Evolutionary conservation across 2,888 invertebrate genomes (phyloP).

Genomic region (Electrophaes corylata): DNA sequence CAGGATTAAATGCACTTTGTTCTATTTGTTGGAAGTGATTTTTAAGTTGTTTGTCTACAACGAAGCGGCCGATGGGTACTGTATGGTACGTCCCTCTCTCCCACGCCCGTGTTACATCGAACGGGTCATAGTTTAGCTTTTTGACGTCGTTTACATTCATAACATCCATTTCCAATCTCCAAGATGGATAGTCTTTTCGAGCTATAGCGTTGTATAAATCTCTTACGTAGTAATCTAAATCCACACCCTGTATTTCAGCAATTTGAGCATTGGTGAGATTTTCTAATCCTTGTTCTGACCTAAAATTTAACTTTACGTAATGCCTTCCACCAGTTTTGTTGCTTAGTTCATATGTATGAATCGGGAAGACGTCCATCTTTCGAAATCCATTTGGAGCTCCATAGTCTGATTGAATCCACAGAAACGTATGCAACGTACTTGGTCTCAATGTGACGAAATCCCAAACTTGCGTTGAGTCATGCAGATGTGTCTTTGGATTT

Average conservation of each 20-base stretch:
- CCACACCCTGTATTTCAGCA: constrained; percentile 84
- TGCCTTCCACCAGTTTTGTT: constrained; percentile 88
- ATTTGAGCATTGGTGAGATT: constrained; percentile 88
- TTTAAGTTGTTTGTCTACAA: constrained; percentile 91
- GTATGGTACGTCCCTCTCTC: constrained; percentile 90
- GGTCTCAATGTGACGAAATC: constrained; percentile 93
- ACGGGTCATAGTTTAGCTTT: constrained; percentile 90
- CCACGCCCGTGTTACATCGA: constrained; percentile 95
- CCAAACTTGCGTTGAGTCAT: constrained; percentile 94
- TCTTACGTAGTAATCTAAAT: constrained; percentile 93
- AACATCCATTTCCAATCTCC: constrained; percentile 31
- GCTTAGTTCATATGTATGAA: constrained; percentile 94
- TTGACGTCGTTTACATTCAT: constrained; percentile 85
- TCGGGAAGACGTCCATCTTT: constrained; percentile 95
- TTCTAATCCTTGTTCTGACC: constrained; percentile 93
- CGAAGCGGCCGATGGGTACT: constrained; percentile 90
- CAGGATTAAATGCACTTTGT: constrained; percentile 59
- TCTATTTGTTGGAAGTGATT: constrained; percentile 70
- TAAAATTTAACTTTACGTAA: constrained; percentile 95
- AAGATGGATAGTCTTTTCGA: constrained; percentile 70
- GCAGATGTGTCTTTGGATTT: constrained; percentile 93
- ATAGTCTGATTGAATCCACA: constrained; percentile 92
- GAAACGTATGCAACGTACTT: constrained; percentile 89
- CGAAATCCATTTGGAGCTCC: constrained; percentile 95
- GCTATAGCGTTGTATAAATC: constrained; percentile 94